These are phyloP conservation scores for Acleris literana DNA, from an alignment of 2,888 invertebrate genomes.

Conservation along the genomic window DNA sequence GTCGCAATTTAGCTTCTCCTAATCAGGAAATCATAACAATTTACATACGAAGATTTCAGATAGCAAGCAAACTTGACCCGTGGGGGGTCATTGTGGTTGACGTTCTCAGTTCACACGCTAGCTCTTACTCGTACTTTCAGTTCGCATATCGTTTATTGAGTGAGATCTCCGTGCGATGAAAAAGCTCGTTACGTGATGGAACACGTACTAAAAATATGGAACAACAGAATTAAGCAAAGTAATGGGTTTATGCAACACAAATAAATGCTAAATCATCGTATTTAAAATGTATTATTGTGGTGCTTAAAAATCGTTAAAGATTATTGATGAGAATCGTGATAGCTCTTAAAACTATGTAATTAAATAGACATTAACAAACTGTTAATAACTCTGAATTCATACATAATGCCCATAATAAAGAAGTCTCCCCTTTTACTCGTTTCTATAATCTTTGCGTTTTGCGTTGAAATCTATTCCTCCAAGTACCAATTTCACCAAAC, in stretches of 20 bases:
- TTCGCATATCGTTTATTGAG: conserved; percentile 32
- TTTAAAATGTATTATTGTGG: conserved; percentile 5
- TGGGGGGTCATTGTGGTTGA: conserved; percentile 24
- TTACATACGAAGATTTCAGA: conserved; percentile 27
- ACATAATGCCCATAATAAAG: no score
- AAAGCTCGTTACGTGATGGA: conserved; percentile 57
- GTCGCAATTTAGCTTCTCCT: conserved; percentile 18
- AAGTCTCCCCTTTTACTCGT: no score
- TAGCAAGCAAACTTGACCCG: conserved; percentile 22
- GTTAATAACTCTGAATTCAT: no score
- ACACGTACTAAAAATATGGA: conserved; percentile 49
- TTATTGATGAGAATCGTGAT: conserved; percentile 1
- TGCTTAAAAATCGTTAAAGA: conserved; percentile 4
- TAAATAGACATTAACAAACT: neutral
- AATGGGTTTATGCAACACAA: conserved; percentile 26
- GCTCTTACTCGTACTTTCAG: conserved; percentile 38
- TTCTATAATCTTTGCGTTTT: no score
- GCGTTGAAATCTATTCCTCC: no score
- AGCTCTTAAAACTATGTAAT: neutral
- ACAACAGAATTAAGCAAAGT: conserved; percentile 24
- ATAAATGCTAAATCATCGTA: conserved; percentile 24
- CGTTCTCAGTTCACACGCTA: conserved; percentile 30
- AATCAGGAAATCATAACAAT: conserved; percentile 30
- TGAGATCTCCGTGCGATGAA: conserved; percentile 45
- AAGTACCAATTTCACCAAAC: no score